A percentile compares a stretch with the other conserved stretches of the same genome.
phyloP scores from a whole-genome alignment of 1,140 invertebrate genomes.

The Calephelis virginiensis region DNA sequence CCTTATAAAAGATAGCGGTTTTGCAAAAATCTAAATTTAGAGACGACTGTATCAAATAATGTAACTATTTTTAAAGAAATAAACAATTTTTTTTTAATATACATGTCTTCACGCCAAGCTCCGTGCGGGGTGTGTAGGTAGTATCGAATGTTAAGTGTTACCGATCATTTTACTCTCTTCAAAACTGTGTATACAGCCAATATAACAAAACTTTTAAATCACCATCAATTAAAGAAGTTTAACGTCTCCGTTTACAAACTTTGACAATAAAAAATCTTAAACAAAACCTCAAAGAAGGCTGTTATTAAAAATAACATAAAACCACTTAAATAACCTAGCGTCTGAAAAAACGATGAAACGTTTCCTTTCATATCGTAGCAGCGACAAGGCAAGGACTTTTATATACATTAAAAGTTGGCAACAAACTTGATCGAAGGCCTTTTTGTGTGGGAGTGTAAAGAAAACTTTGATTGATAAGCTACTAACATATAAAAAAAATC shows the following conservation, averaged over 20 bases:
- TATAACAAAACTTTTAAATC: not conserved
- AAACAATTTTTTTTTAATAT: too few species aligned
- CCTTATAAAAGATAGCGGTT: too few species aligned
- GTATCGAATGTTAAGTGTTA: too few species aligned
- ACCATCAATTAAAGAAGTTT: not conserved
- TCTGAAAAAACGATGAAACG: conserved; percentile 41
- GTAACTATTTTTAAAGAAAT: too few species aligned
- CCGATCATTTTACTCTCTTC: too few species aligned
- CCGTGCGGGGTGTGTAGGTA: too few species aligned
- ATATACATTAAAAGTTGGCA: conserved; percentile 57
- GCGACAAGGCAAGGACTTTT: conserved; percentile 42
- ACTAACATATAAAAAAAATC: conserved; percentile 41
- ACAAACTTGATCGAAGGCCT: conserved; percentile 50
- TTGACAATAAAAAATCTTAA: conserved; percentile 1
- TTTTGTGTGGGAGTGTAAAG: conserved; percentile 41
- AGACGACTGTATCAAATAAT: too few species aligned
- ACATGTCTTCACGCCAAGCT: too few species aligned
- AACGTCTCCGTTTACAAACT: conserved; percentile 4
- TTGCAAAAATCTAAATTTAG: too few species aligned
- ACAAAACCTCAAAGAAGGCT: conserved; percentile 12
- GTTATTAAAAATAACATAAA: conserved; percentile 30
- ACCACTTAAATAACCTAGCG: conserved; percentile 31
- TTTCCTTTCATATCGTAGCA: conserved; percentile 36
- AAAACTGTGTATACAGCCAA: too few species aligned
- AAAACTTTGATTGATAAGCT: conserved; percentile 46